Evolutionary conservation across 2,797 vertebrate genomes (phyloP).

Genomic region (Thripadectes ignobilis): DNA sequence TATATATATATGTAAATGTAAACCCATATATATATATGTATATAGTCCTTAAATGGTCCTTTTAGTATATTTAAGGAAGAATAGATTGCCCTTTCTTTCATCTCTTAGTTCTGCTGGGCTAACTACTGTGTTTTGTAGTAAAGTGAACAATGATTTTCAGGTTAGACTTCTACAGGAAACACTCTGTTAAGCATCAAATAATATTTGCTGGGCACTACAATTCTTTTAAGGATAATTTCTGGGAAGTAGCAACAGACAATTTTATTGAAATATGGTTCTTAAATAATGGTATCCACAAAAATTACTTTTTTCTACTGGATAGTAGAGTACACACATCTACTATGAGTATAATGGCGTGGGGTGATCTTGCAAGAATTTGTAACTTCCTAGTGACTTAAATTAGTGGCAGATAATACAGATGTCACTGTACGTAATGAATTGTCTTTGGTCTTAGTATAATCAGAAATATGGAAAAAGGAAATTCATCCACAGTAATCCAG

Average conservation of each 20-base stretch:
- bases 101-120: neutral
- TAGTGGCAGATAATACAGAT: neutral
- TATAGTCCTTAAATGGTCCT: neutral
- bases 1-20: too few species aligned
- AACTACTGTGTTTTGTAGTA: neutral
- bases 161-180: neutral
- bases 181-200: neutral
- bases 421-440: neutral
- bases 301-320: neutral
- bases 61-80: neutral
- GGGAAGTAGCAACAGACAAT: neutral
- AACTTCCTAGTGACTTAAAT: neutral
- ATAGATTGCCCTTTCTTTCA: neutral
- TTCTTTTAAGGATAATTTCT: neutral
- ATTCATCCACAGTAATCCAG: neutral
- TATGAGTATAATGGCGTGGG: neutral
- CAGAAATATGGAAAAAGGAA: neutral
- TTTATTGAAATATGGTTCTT: neutral
- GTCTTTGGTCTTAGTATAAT: neutral
- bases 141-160: neutral
- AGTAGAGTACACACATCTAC: neutral
- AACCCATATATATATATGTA: neutral
- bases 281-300: neutral
- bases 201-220: neutral
- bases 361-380: neutral